These are phyloP conservation scores for Prosopocoilus inquinatus DNA, from an alignment of 2,888 invertebrate species.

Conservation along the genomic window DNA sequence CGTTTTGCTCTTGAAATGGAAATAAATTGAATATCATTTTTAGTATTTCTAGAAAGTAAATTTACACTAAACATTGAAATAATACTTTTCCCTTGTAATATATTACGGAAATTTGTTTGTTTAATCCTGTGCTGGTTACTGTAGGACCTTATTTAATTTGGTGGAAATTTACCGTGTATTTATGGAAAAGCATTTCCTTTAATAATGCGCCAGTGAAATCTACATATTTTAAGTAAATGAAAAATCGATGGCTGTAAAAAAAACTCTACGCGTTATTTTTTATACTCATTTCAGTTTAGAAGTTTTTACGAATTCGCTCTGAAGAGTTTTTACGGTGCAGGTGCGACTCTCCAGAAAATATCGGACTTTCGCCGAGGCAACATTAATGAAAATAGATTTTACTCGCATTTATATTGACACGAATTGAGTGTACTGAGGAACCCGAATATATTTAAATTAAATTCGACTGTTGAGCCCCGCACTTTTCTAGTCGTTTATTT, in stretches of 20 bases:
- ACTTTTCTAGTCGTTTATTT: conserved; percentile 3
- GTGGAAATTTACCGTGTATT: too few species aligned
- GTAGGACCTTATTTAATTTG: too few species aligned
- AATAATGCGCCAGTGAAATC: conserved; percentile 12
- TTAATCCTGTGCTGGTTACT: too few species aligned
- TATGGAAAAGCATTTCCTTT: too few species aligned
- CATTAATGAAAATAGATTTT: conserved; percentile 29
- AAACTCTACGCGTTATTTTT: conserved; percentile 20
- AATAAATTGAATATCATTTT: too few species aligned
- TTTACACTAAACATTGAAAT: too few species aligned
- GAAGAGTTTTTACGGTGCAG: conserved; percentile 19
- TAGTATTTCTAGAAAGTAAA: too few species aligned
- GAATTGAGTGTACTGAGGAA: conserved; percentile 26
- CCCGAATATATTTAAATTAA: conserved; percentile 31
- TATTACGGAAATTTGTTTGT: too few species aligned
- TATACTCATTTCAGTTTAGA: conserved; percentile 8
- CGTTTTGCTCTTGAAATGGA: too few species aligned
- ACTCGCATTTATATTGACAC: conserved; percentile 24
- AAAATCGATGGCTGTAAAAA: conserved; percentile 26
- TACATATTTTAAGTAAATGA: conserved; percentile 30
- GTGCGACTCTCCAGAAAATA: conserved; percentile 17
- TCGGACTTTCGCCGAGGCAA: neutral
- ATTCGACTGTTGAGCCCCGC: conserved; percentile 23
- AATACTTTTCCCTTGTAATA: too few species aligned
- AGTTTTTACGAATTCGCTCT: conserved; percentile 14